A percentile compares a stretch with the other conserved stretches of the same genome.
phyloP scores from a whole-genome alignment of 2,888 invertebrate species.

The Metalampra italica region DNA sequence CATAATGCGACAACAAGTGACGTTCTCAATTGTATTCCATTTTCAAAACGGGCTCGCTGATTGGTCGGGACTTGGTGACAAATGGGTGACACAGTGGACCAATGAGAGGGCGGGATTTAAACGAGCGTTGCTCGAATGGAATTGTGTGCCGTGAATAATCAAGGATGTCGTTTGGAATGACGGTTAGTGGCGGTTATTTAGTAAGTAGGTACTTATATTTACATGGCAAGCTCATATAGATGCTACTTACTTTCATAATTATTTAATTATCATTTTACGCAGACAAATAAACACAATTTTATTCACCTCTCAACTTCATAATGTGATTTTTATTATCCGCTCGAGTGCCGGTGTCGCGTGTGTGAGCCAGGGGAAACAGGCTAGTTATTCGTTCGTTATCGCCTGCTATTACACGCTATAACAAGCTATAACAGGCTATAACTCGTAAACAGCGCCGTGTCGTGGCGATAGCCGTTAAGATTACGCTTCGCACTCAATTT shows the following conservation, averaged over 20 bases:
- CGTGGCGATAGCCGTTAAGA: conserved; percentile 31
- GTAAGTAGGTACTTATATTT: neutral
- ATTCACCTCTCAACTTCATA: too few relatives aligned
- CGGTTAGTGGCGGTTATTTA: neutral
- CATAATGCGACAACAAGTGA: conserved; percentile 55
- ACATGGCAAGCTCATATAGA: neutral
- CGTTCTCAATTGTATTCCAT: conserved; percentile 58
- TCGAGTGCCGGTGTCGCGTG: conserved; percentile 17
- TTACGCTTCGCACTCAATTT: conserved; percentile 38
- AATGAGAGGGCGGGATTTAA: conserved; percentile 37
- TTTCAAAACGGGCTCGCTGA: conserved; percentile 41
- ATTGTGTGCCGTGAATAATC: conserved; percentile 43
- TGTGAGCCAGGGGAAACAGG: conserved; percentile 24
- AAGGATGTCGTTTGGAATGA: conserved; percentile 27
- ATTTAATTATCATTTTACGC: too few relatives aligned
- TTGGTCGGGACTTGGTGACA: conserved; percentile 73
- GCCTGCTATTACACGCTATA: conserved; percentile 32
- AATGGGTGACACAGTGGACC: conserved; percentile 70
- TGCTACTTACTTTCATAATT: too few relatives aligned
- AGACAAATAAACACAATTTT: too few relatives aligned
- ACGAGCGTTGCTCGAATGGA: conserved; percentile 29
- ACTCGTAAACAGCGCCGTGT: conserved; percentile 32
- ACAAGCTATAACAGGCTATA: conserved; percentile 12
- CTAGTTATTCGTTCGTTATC: conserved; percentile 32
- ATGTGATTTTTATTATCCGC: too few relatives aligned